Evolutionary conservation across 2,888 invertebrate species (phyloP), one percentile per base, ranked within the genome.

Genomic region (Polyploca ridens): DNA sequence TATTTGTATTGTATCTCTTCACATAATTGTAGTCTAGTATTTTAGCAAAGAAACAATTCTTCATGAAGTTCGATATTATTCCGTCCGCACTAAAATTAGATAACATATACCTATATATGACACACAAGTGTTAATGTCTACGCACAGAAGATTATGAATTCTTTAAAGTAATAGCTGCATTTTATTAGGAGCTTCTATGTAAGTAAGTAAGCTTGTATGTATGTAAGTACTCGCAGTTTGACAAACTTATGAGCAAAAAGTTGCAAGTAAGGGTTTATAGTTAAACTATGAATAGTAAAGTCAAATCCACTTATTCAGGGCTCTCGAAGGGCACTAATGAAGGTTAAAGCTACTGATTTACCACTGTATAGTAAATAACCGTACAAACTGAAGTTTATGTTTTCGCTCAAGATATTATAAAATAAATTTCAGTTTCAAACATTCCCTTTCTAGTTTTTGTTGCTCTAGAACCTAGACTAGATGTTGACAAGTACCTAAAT

Each of bases 401-500:
- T 54, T 54, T 41, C 11, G 44, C 8, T 27, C 27, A 41, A 19
- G 41, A 14, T 27, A 19, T 13, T 5, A 7, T n/a, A 59, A 38
- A n/a, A 59, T 60, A 3, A 54, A 27, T 5, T 41, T 41, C 5
- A 13, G 13, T 41, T 3, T 13, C 41, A 13, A 41, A 41, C 3
- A 41, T 38, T 38, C 7, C 8, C 8, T 16, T n/a, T 41, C 19
- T 58, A 59, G 33, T 33, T 41, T 57, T 63, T 58, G 19, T 38
- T 14, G 61, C 27, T 41, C 13, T 41, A 41, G 41, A 41, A 13
- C 13, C 13, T 41, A 38, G 38, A 38, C 27, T 58, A 64, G 64
- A 33, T 60, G 54, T 33, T 62, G 57, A 41, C 63, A 63, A 62
- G 44, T 64, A 27, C n/a, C n/a, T n/a, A n/a, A 19, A 19, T 44